Evolutionary conservation across 2,797 vertebrate species (phyloP).

Genomic region (Microtus californicus): DNA sequence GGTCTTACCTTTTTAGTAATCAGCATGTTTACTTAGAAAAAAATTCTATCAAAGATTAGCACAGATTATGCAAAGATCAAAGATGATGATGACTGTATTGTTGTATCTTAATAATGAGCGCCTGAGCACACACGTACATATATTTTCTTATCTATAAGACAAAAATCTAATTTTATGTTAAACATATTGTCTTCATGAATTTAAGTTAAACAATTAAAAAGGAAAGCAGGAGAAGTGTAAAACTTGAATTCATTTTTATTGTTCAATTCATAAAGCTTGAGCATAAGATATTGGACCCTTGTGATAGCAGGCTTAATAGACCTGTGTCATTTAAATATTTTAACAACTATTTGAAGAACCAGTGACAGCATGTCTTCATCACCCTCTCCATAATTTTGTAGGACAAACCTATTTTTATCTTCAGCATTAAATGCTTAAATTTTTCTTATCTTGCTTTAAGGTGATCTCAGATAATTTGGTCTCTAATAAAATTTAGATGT

Average conservation of each 20-base stretch:
- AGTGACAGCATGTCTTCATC: constrained; percentile 19
- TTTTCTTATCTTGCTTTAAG: constrained; percentile 33
- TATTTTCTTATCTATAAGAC: neutral
- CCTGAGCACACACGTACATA: neutral
- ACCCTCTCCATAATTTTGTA: constrained; percentile 27
- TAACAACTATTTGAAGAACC: constrained; percentile 54
- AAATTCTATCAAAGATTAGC: neutral
- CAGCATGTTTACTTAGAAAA: neutral
- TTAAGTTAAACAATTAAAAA: neutral
- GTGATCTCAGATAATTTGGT: constrained; percentile 62
- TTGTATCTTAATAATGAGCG: neutral
- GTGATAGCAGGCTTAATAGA: constrained; percentile 58
- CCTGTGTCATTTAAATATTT: constrained; percentile 58
- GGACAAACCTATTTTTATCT: constrained; percentile 66
- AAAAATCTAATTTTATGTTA: neutral
- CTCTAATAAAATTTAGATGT: constrained; percentile 40
- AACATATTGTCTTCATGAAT: neutral
- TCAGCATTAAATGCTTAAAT: constrained; percentile 66
- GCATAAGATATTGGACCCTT: neutral
- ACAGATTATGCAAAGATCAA: neutral
- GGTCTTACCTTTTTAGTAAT: neutral
- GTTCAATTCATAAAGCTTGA: neutral
- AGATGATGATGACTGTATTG: neutral
- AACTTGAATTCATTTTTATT: constrained; percentile 38
- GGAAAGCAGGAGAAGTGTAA: neutral